These are phyloP conservation scores for Cyanocitta stelleri DNA, from an alignment of 2,113 vertebrate species.

Conservation along the genomic window DNA sequence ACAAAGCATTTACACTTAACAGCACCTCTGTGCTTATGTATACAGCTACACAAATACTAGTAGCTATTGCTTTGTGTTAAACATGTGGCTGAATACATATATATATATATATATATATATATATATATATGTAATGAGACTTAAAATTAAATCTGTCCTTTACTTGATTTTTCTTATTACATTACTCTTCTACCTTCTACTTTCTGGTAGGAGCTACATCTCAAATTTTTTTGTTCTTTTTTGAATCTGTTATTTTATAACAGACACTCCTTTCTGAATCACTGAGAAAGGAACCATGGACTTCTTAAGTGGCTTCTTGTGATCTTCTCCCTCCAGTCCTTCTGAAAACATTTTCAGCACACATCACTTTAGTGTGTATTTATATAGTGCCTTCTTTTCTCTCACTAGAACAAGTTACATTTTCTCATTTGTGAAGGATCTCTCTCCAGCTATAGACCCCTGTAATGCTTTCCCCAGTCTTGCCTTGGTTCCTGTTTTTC, in stretches of 20 bases:
- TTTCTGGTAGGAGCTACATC: neutral
- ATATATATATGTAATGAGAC: neutral
- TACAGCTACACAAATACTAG: fast-evolving
- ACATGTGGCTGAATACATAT: neutral
- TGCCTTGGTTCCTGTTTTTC: neutral
- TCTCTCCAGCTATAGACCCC: neutral
- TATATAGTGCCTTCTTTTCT: neutral
- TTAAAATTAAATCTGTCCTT: neutral
- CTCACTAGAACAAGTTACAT: neutral
- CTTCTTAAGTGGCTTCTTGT: neutral
- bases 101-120: neutral
- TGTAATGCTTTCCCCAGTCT: neutral
- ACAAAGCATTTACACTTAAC: neutral
- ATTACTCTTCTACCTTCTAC: neutral
- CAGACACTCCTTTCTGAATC: neutral
- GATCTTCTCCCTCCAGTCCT: neutral
- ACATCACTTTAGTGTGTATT: neutral
- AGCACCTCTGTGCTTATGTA: fast-evolving
- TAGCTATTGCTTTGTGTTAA: neutral
- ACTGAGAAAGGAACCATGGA: neutral
- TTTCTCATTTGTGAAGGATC: neutral
- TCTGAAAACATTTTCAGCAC: neutral
- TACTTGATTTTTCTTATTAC: neutral
- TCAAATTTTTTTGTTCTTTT: neutral
- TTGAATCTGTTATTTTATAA: neutral